These are phyloP conservation scores for Sarcophaga peregrina DNA, from an alignment of 1,140 invertebrate genomes.

Conservation along the genomic window DNA sequence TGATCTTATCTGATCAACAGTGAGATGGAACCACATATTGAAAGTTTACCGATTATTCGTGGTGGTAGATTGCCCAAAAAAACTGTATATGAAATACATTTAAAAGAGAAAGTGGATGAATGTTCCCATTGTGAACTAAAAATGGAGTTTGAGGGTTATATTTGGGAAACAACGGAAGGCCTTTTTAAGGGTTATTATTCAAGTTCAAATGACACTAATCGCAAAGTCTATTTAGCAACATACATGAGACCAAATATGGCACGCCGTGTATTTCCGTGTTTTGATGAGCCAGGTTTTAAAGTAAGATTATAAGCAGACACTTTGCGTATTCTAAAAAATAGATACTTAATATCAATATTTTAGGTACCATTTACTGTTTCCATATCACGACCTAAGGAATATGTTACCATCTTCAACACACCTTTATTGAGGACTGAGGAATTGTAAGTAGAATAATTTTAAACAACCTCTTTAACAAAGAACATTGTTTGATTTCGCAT, in stretches of 20 bases:
- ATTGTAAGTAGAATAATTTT: conserved; percentile 70
- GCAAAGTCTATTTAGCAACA: conserved; percentile 73
- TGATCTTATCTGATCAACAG: not conserved
- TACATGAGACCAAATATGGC: conserved; percentile 86
- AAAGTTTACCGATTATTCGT: conserved; percentile 50
- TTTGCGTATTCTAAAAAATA: not conserved
- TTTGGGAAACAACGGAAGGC: conserved; percentile 71
- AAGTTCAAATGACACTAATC: not conserved
- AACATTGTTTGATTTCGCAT: too few species aligned
- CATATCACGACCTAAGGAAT: conserved; percentile 72
- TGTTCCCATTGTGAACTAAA: conserved; percentile 69
- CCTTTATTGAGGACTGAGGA: conserved; percentile 69
- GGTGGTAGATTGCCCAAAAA: conserved; percentile 68
- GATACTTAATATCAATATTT: not conserved
- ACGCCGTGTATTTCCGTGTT: conserved; percentile 88
- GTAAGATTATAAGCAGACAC: not conserved
- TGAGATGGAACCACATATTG: not conserved
- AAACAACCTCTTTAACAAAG: not conserved
- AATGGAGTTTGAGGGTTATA: conserved; percentile 71
- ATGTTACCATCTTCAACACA: conserved; percentile 75
- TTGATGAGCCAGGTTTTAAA: conserved; percentile 90
- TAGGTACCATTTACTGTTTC: conserved; percentile 74
- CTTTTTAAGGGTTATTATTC: conserved; percentile 73
- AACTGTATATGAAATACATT: conserved; percentile 69
- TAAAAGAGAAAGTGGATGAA: conserved; percentile 68